These are phyloP conservation scores for Clivina fossor DNA, from an alignment of 2,888 invertebrate species.

Conservation along the genomic window DNA sequence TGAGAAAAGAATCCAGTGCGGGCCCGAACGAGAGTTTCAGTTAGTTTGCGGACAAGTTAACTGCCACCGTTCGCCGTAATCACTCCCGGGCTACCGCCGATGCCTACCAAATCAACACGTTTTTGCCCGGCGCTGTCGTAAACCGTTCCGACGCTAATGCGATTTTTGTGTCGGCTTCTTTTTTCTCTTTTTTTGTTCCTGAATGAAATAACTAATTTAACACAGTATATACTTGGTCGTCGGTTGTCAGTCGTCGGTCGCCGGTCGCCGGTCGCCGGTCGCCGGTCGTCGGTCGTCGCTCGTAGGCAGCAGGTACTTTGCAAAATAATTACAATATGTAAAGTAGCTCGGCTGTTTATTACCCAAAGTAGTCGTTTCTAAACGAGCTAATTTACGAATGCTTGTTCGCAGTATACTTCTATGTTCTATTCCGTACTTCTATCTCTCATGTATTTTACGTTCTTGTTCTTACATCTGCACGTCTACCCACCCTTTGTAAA, in stretches of 20 bases:
- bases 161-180: conserved; percentile 28
- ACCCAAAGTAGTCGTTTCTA: too few relatives aligned
- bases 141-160: conserved; percentile 29
- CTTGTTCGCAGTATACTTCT: background rate
- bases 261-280: too few relatives aligned
- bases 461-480: too few relatives aligned
- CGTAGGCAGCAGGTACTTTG: background rate
- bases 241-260: too few relatives aligned
- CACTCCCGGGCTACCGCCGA: conserved; percentile 29
- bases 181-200: conserved; percentile 20
- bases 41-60: conserved; percentile 36
- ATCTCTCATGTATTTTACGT: too few relatives aligned
- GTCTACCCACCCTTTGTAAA: too few relatives aligned
- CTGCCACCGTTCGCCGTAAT: conserved; percentile 30
- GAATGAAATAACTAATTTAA: conserved; percentile 22
- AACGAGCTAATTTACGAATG: too few relatives aligned
- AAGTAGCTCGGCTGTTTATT: background rate
- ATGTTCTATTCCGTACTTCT: too few relatives aligned
- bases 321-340: conserved; percentile 4
- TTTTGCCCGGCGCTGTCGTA: conserved; percentile 28
- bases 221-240: too few relatives aligned
- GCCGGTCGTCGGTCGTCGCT: too few relatives aligned
- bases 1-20: conserved; percentile 38
- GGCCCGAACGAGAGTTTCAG: conserved; percentile 38
- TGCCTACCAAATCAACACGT: conserved; percentile 33